Percentiles rank a stretch among this genome's conserved stretches.
phyloP scores from a whole-genome alignment of 2,113 vertebrate genomes.

The Dolichotis patagonum region DNA sequence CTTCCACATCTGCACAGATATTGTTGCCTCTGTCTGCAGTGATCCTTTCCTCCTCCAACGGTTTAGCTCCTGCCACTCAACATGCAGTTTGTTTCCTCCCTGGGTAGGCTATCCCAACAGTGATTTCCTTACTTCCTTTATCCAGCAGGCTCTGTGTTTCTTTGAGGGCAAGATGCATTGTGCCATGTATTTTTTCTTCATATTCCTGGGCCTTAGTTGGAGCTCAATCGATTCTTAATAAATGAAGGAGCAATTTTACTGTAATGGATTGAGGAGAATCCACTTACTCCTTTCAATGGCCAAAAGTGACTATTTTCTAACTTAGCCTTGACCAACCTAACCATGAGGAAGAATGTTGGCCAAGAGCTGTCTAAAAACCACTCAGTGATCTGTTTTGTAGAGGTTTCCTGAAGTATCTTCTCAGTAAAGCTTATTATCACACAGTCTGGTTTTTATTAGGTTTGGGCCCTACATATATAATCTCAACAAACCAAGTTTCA shows the following conservation, averaged over 20 bases:
- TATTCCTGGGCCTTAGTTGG: neutral
- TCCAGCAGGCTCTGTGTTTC: neutral
- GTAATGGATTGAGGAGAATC: constrained; percentile 40
- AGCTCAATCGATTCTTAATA: constrained; percentile 6
- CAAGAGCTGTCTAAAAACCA: constrained; percentile 28
- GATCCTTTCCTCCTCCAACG: neutral
- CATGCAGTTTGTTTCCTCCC: neutral
- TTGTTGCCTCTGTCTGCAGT: neutral
- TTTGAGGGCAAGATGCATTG: neutral
- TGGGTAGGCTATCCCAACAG: neutral
- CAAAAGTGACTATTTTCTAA: constrained; percentile 41
- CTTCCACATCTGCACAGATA: neutral
- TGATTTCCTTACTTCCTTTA: constrained; percentile 3
- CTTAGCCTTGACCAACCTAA: constrained; percentile 42
- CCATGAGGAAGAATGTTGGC: neutral
- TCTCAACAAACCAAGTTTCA: constrained; percentile 42
- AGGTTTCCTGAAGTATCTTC: neutral
- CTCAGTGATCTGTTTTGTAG: neutral
- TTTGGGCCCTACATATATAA: constrained; percentile 24
- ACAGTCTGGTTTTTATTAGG: neutral
- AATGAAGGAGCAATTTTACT: constrained; percentile 43
- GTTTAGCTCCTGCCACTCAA: constrained; percentile 2
- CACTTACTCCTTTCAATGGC: constrained; percentile 34
- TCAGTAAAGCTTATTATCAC: neutral
- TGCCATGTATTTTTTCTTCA: constrained; percentile 22